A percentile compares a stretch with the other conserved stretches of the same genome.
phyloP scores from a whole-genome alignment of 2,113 vertebrate genomes.

The Chauna torquata region DNA sequence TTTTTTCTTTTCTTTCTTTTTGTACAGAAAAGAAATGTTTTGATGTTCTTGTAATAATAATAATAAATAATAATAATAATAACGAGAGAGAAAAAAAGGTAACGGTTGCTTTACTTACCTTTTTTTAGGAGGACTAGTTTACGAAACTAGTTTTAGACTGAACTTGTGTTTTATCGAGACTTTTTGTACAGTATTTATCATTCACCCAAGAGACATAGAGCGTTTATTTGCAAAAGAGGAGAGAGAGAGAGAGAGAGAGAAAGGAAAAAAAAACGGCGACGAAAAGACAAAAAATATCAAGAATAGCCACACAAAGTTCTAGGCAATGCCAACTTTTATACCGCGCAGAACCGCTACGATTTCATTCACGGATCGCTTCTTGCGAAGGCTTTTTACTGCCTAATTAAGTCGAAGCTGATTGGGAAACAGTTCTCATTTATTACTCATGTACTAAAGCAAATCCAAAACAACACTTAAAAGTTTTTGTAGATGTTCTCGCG shows the following conservation, averaged over 20 bases:
- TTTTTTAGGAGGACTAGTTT: constrained; percentile 73
- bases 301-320: constrained; percentile 21
- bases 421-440: constrained; percentile 51
- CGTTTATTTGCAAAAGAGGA: constrained; percentile 63
- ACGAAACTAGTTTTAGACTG: constrained; percentile 67
- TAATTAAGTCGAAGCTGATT: constrained; percentile 45
- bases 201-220: constrained; percentile 50
- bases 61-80: constrained; percentile 62
- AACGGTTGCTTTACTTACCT: constrained; percentile 76
- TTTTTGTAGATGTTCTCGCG: constrained; percentile 29
- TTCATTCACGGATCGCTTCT: constrained; percentile 31
- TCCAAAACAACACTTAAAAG: constrained; percentile 43
- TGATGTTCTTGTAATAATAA: constrained; percentile 82
- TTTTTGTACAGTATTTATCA: constrained; percentile 89
- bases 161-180: constrained; percentile 80
- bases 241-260: neutral
- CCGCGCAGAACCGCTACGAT: constrained; percentile 19
- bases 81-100: constrained; percentile 75
- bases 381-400: constrained; percentile 26
- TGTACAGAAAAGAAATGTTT: constrained; percentile 86
- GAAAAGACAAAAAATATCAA: neutral
- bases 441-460: constrained; percentile 56
- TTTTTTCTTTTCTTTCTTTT: constrained; percentile 69
- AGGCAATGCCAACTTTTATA: constrained; percentile 79
- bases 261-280: neutral